A percentile compares a stretch with the other conserved stretches of the same genome.
These are phyloP conservation scores for Pseudolycoriella hygida DNA, from an alignment of 2,888 invertebrate species.

Conservation along the genomic window DNA sequence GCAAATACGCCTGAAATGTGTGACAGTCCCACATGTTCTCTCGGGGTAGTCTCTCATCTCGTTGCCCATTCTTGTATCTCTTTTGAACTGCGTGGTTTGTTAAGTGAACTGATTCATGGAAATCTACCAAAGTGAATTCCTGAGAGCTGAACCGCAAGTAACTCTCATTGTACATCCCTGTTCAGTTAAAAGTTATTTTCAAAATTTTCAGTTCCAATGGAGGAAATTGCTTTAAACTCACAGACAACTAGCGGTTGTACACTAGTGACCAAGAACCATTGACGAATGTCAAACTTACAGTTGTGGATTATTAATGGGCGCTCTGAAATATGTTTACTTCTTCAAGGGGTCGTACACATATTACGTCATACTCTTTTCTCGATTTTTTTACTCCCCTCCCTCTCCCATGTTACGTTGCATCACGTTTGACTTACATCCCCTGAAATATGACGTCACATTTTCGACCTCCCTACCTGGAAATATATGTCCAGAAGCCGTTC, in stretches of 20 bases:
- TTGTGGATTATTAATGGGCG: conserved; percentile 72
- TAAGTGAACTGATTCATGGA: conserved; percentile 82
- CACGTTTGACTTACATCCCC: too few species aligned
- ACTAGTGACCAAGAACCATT: conserved; percentile 87
- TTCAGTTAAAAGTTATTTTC: too few species aligned
- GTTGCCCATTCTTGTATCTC: conserved; percentile 57
- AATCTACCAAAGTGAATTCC: conserved; percentile 67
- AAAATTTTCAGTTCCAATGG: too few species aligned
- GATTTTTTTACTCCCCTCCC: too few species aligned
- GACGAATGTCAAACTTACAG: conserved; percentile 88
- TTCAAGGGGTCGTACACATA: not conserved
- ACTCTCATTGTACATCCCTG: conserved; percentile 78
- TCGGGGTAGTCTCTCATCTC: conserved; percentile 59
- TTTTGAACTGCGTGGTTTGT: conserved; percentile 89
- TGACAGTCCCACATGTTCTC: conserved; percentile 94
- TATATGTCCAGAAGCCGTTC: too few species aligned
- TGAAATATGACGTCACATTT: too few species aligned
- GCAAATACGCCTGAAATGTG: conserved; percentile 47
- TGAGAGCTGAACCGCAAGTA: conserved; percentile 86
- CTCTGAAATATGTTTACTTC: conserved; percentile 35
- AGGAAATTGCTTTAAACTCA: too few species aligned
- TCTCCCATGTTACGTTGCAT: too few species aligned
- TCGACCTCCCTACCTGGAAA: too few species aligned
- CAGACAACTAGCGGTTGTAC: conserved; percentile 75
- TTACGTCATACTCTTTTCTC: too few species aligned